Evolutionary conservation across 2,888 invertebrate genomes (phyloP).

Genomic region (Diarsia brunnea): DNA sequence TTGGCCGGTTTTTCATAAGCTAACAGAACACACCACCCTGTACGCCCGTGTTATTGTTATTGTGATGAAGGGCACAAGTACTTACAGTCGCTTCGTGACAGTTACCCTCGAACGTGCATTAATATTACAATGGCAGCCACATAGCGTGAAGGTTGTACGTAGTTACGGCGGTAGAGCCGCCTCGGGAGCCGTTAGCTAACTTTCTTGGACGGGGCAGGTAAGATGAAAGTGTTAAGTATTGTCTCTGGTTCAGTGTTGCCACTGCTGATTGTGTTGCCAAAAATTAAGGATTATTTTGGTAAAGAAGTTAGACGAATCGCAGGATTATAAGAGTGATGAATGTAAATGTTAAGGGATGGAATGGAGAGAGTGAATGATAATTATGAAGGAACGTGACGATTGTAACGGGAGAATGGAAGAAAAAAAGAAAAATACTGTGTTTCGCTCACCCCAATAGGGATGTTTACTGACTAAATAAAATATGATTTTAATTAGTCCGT

Average conservation of each 20-base stretch:
- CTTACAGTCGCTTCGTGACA: constrained; percentile 78
- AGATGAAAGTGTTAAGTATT: constrained; percentile 27
- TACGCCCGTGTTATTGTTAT: constrained; percentile 80
- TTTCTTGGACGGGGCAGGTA: constrained; percentile 66
- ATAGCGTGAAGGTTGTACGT: constrained; percentile 70
- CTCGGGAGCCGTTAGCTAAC: constrained; percentile 63
- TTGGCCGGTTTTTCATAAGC: too few species aligned
- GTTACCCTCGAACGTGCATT: constrained; percentile 78
- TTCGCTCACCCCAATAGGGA: too few species aligned
- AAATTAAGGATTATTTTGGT: not conserved
- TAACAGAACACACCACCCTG: constrained; percentile 69
- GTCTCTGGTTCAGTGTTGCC: not conserved
- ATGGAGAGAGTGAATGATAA: too few species aligned
- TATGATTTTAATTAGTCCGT: too few species aligned
- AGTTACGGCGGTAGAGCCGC: constrained; percentile 62
- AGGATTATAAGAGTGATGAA: too few species aligned
- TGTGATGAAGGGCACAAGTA: constrained; percentile 82
- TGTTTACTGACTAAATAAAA: too few species aligned
- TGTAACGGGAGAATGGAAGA: too few species aligned
- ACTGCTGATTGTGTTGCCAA: not conserved
- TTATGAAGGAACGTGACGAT: too few species aligned
- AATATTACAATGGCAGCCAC: constrained; percentile 80
- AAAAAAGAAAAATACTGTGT: too few species aligned
- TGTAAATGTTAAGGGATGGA: too few species aligned
- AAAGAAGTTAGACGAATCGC: too few species aligned